Base-by-base conservation (phyloP, 2,113 vertebrate genomes). In the Sterna hirundo region DNA sequence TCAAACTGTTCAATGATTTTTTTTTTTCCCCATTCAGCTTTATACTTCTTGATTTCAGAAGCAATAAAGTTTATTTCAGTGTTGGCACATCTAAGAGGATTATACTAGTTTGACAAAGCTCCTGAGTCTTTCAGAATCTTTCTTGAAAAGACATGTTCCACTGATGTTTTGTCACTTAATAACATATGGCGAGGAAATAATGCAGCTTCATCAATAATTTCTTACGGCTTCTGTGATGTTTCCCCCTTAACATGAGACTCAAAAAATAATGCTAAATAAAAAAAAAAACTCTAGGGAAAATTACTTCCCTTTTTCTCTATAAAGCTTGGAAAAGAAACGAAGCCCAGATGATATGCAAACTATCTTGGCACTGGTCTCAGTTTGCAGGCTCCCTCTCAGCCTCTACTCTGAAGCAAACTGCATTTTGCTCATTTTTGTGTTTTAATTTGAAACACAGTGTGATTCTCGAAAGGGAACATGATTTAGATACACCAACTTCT, bases 31-130 rank as follows among this genome's bases (percentile, higher is more conserved):
- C 22, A 84, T 89, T 89, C 89, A 89, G 74, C 72, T 87, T 92
- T 94, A 80, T 96, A 84, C n/a, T 91, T 66, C 71, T 93, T 93
- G 93, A 93, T 95, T 95, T 89, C 70, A 94, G 71, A 96, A 89
- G 91, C 78, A 93, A 82, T 93, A 83, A 79, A 89, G 61, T 89
- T 91, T 76, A 54, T 83, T 95, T 91, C 81, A 83, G 46, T 77
- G 81, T 93, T 96, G 94, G 44, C 54, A 87, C 77, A 93, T 88
- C 74, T 89, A 94, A 94, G 86, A 96, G 81, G 94, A 94, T 96
- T 94, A 89, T 55, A 57, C 23, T 72, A 62, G 62, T 83, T 96
- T 87, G 81, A 85, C 83, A 93, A 91, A 96, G 81, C 78, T 95
- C 61, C 62, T n/a, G 54, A 94, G 68, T 60, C 49, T 93, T 85